These are phyloP conservation scores for Nipponacmea schrenckii DNA, from an alignment of 2,888 invertebrate genomes.

Conservation along the genomic window DNA sequence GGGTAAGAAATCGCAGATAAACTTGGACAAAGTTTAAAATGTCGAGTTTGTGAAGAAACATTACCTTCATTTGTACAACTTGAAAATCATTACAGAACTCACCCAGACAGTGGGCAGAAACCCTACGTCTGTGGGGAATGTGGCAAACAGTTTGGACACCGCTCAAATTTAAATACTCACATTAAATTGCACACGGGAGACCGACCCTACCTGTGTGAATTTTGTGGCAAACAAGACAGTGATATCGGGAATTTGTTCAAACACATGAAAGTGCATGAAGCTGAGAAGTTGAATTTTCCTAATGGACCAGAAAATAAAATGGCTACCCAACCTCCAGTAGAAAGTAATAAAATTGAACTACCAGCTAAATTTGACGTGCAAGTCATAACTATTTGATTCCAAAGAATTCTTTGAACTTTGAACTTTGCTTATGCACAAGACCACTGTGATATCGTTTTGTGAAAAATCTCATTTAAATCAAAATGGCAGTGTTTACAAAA, in stretches of 20 bases:
- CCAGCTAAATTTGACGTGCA: too few species aligned
- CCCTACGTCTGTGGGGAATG: background rate
- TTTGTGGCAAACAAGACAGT: constrained; percentile 5
- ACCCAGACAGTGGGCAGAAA: background rate
- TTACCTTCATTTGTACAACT: background rate
- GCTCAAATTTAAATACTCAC: background rate
- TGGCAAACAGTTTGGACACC: background rate
- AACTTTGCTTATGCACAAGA: too few species aligned
- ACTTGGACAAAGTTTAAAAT: background rate
- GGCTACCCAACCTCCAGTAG: too few species aligned
- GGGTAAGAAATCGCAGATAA: too few species aligned
- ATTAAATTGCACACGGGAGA: background rate
- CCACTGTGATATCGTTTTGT: too few species aligned
- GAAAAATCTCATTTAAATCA: too few species aligned
- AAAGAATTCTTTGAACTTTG: too few species aligned
- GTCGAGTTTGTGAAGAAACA: background rate
- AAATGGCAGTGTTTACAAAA: too few species aligned
- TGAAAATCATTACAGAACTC: constrained; percentile 1
- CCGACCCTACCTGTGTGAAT: background rate
- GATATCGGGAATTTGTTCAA: background rate
- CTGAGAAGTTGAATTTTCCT: background rate
- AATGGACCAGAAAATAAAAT: too few species aligned
- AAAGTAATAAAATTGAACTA: too few species aligned
- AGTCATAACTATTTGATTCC: too few species aligned
- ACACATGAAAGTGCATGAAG: background rate